phyloP scores from a whole-genome alignment of 2,797 vertebrate genomes.

The Lepus oiostolus region DNA sequence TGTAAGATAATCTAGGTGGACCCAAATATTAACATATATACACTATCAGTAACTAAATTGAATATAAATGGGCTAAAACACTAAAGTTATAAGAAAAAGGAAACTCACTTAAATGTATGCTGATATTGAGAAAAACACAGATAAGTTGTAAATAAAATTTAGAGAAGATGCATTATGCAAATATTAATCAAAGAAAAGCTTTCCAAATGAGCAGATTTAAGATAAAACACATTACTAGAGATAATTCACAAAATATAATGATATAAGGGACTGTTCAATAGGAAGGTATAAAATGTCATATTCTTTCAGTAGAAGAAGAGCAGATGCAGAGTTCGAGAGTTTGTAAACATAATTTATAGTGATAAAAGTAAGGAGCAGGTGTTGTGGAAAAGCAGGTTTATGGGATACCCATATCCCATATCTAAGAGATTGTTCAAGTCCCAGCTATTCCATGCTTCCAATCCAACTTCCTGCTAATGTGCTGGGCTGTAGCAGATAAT shows the following conservation, averaged over 20 bases:
- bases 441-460: no score
- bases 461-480: no score
- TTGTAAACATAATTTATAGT: background rate
- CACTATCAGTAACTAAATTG: background rate
- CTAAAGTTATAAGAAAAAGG: background rate
- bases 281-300: background rate
- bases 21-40: background rate
- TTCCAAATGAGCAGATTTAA: background rate
- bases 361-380: background rate
- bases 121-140: constrained; percentile 1
- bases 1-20: background rate
- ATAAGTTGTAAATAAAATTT: background rate
- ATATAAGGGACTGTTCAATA: background rate
- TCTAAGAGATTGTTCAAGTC: no score
- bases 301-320: background rate
- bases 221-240: background rate
- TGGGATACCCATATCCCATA: no score
- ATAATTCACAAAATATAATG: background rate
- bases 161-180: background rate
- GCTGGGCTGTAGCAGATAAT: no score
- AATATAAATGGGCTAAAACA: background rate
- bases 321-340: background rate
- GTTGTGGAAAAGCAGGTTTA: no score
- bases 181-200: background rate
- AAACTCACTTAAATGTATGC: background rate